Conservation (phyloP, 2,113 vertebrate genomes). For the Odocoileus hemionus region DNA sequence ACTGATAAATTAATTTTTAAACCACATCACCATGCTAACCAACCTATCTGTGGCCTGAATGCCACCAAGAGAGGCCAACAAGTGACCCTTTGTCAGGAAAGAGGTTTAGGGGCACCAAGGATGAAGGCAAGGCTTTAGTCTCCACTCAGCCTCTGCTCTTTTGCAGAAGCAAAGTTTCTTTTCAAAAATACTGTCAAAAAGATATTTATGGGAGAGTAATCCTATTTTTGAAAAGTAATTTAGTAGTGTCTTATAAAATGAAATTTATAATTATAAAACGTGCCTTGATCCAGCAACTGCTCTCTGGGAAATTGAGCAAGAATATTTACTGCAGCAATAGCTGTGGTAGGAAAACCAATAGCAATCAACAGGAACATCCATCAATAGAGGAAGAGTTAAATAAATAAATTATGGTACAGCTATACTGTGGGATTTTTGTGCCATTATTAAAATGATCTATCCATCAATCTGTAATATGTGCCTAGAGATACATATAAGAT, state of each 20-base stretch:
- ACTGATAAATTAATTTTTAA: not conserved
- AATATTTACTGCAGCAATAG: not conserved
- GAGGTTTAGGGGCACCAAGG: fast-evolving
- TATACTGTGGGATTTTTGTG: not conserved
- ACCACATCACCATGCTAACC: not conserved
- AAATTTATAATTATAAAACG: not conserved
- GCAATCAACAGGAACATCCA: fast-evolving
- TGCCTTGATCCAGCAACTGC: fast-evolving
- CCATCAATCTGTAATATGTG: fast-evolving
- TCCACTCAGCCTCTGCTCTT: not conserved
- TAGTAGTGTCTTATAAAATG: too few relatives aligned
- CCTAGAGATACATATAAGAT: not conserved
- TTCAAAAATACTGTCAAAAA: not conserved
- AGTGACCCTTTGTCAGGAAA: not conserved
- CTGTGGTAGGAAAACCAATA: fast-evolving
- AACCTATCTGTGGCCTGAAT: not conserved
- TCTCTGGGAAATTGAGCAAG: not conserved
- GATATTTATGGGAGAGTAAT: not conserved
- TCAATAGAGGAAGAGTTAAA: fast-evolving
- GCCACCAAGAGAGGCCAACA: not conserved
- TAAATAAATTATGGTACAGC: fast-evolving
- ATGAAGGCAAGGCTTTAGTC: fast-evolving
- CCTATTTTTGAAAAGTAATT: not conserved
- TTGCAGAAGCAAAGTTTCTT: not conserved
- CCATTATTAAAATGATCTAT: not conserved